Evolutionary conservation across 2,888 invertebrate genomes (phyloP), one percentile per base, ranked within the genome.

Genomic region (Lasioglossum leucozonium): DNA sequence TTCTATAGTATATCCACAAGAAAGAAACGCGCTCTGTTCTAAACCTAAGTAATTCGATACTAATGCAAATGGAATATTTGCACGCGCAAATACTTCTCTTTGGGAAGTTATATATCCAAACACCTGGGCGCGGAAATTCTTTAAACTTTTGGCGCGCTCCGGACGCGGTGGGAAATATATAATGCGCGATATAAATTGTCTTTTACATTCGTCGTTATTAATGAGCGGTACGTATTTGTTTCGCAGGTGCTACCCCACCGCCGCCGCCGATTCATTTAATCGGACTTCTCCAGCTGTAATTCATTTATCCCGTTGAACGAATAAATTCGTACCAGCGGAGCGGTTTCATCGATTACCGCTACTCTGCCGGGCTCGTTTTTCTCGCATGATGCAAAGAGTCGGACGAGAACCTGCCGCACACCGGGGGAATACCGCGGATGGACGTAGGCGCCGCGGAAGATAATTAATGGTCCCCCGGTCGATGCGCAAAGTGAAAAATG

Each of bases 401-500:
- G 8, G 58, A 73, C 40, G 30, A 51, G 62, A 62, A 65, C 65
- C 10, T 0, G 34, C 6, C 30, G 51, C 51, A n/a, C 22, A n/a
- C 22, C 51, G 26, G 2, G 6, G 72, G 37, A 37, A 69, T 18
- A 4, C 42, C 4, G 30, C 22, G 74, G 51, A 4, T 4, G 37
- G 42, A 34, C 30, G 34, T 30, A 30, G 40, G 67, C 6, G 11
- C 34, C n/a, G 37, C 26, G 62, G 26, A 34, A 76, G 65, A 82
- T 86, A 79, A 77, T 82, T 78, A 72, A 71, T 51, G 37, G 62
- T 16, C 69, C 51, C 47, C 30, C 30, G 11, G 55, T 72, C 22
- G 72, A 11, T n/a, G 18, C n/a, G n/a, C 16, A n/a, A 74, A 44
- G 72, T 79, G 67, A 62, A 79, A 79, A 81, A 81, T 67, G 30